Conservation (phyloP, 2,888 invertebrate species). For the Brachyptera risi region DNA sequence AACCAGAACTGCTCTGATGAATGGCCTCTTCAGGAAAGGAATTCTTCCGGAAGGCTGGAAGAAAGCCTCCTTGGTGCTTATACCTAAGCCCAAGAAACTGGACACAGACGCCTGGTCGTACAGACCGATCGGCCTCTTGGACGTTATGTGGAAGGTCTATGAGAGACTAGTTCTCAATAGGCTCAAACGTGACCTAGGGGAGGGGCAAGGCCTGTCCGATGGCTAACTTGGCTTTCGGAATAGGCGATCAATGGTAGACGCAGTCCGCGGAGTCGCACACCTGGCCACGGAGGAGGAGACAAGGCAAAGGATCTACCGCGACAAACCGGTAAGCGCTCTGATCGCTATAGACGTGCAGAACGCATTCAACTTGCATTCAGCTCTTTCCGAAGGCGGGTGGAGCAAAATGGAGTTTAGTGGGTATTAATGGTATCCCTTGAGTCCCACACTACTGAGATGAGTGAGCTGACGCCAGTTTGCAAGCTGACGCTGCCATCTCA, state of each 20-base stretch:
- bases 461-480: too few species aligned
- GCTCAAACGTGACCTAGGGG: not conserved
- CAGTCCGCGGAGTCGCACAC: not conserved
- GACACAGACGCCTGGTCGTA: conserved; percentile 8
- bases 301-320: not conserved
- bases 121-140: conserved; percentile 25
- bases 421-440: too few species aligned
- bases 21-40: conserved; percentile 13
- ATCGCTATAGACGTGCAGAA: not conserved
- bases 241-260: not conserved
- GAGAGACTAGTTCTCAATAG: conserved; percentile 14
- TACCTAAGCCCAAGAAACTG: conserved; percentile 23
- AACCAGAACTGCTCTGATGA: not conserved
- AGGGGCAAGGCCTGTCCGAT: not conserved
- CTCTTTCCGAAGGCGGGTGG: too few species aligned
- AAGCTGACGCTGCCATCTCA: too few species aligned
- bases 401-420: too few species aligned
- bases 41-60: conserved; percentile 29
- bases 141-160: conserved; percentile 27
- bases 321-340: not conserved
- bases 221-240: not conserved
- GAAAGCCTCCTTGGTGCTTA: conserved; percentile 24
- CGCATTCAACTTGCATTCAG: not conserved
- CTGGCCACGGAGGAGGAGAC: not conserved
- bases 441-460: too few species aligned